Evolutionary conservation across 2,797 vertebrate genomes (phyloP).

Genomic region (Chiroxiphia lanceolata): DNA sequence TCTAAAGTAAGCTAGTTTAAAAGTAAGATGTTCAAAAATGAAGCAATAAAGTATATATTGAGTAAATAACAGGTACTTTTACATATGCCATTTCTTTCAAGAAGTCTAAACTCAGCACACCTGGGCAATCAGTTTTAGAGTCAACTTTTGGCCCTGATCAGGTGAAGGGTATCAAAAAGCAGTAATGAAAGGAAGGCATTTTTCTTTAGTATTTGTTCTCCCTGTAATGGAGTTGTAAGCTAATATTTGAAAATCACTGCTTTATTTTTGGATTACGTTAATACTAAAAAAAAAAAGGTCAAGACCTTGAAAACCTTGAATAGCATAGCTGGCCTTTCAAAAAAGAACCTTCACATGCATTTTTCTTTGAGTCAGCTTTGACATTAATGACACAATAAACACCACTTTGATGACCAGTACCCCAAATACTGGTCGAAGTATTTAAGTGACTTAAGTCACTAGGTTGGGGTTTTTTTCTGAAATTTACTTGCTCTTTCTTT

Average conservation of each 20-base stretch:
- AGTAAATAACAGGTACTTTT: slow-evolving; percentile 27
- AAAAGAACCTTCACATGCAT: not conserved
- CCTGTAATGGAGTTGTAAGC: not conserved
- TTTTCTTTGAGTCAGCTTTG: not conserved
- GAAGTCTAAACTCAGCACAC: slow-evolving; percentile 38
- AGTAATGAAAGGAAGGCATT: not conserved
- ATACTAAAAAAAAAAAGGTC: not conserved
- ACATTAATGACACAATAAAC: not conserved
- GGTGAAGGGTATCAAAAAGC: not conserved
- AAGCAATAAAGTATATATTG: not conserved
- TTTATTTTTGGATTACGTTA: not conserved
- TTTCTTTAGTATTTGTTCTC: not conserved
- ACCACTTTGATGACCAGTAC: slow-evolving; percentile 67
- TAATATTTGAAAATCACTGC: not conserved
- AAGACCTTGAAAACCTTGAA: not conserved
- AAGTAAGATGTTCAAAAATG: not conserved
- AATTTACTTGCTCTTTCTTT: slow-evolving; percentile 15
- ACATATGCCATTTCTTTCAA: not conserved
- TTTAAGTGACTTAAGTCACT: slow-evolving; percentile 24
- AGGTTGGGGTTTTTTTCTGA: not conserved
- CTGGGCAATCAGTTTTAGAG: slow-evolving; percentile 43
- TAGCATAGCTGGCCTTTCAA: not conserved
- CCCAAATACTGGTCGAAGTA: slow-evolving; percentile 50
- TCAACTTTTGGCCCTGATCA: slow-evolving; percentile 24
- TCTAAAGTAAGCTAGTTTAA: not conserved